A percentile compares a stretch with the other conserved stretches of the same genome.
Conservation (phyloP, 2,113 vertebrate genomes). For the Saguinus midas region DNA sequence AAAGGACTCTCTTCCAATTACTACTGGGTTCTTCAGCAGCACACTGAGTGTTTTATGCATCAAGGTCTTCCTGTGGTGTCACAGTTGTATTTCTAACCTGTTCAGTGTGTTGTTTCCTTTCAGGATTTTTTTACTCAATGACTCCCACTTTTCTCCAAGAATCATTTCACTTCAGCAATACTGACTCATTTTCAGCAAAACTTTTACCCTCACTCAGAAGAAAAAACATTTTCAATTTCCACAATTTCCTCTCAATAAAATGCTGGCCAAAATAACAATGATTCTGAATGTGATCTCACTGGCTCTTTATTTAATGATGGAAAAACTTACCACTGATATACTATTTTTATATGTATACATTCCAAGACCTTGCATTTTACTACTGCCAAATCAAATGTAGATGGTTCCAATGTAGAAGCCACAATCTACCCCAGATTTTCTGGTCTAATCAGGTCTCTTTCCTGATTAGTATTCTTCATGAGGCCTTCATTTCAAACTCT, state of each 20-base stretch:
- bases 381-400: slow-evolving; percentile 53
- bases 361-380: slow-evolving; percentile 55
- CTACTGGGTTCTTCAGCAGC: background rate
- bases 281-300: slow-evolving; percentile 44
- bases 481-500: slow-evolving; percentile 43
- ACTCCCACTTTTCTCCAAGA: background rate
- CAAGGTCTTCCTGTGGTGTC: background rate
- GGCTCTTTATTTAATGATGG: slow-evolving; percentile 51
- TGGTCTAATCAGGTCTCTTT: too few relatives aligned
- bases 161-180: slow-evolving; percentile 38
- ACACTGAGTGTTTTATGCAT: background rate
- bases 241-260: slow-evolving; percentile 70
- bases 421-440: background rate
- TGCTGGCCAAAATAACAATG: slow-evolving; percentile 50
- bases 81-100: background rate
- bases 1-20: background rate
- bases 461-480: slow-evolving; percentile 56
- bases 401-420: slow-evolving; percentile 34
- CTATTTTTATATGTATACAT: slow-evolving; percentile 42
- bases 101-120: background rate
- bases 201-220: background rate
- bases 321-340: slow-evolving; percentile 55
- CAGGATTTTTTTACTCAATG: background rate
- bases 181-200: slow-evolving; percentile 49
- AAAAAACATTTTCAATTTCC: slow-evolving; percentile 56